Percentiles rank a stretch among this genome's conserved stretches.
Evolutionary conservation across 2,113 vertebrate genomes (phyloP).

Genomic region (Galbula dea): DNA sequence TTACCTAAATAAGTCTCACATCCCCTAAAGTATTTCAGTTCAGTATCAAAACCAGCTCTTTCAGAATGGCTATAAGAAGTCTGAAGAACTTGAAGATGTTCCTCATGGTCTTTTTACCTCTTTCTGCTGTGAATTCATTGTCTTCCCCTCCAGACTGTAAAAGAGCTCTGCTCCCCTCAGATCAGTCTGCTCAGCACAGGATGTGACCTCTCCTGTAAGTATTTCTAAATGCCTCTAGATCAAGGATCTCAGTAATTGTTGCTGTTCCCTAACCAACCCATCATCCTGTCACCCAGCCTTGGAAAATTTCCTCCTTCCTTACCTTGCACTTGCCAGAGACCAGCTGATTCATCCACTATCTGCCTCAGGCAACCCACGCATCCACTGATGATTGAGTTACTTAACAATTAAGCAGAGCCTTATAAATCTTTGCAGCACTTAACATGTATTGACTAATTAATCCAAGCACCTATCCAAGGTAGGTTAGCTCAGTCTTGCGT

Average conservation of each 20-base stretch:
- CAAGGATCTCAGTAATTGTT: not conserved
- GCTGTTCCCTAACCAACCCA: not conserved
- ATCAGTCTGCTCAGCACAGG: not conserved
- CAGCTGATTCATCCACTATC: conserved; percentile 4
- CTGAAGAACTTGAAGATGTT: not conserved
- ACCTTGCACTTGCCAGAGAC: conserved; percentile 20
- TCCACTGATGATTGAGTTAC: conserved; percentile 41
- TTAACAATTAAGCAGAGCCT: conserved; percentile 36
- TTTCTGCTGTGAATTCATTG: not conserved
- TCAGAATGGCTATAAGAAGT: not conserved
- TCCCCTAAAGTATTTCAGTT: not conserved
- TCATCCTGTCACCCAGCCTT: not conserved
- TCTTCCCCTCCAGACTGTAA: not conserved
- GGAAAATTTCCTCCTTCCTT: conserved; percentile 7
- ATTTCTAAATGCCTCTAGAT: not conserved
- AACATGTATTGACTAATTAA: conserved; percentile 58
- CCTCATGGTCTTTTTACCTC: not conserved
- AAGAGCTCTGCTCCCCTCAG: not conserved
- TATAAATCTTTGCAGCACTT: conserved; percentile 55
- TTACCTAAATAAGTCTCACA: not conserved
- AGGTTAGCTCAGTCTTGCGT: conserved; percentile 45
- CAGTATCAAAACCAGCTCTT: not conserved
- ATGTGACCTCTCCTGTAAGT: not conserved
- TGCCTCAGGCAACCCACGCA: conserved; percentile 49
- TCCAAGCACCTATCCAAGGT: conserved; percentile 33